Evolutionary conservation across 2,888 invertebrate genomes (phyloP).

Genomic region (Brachypalpus laphriformis): DNA sequence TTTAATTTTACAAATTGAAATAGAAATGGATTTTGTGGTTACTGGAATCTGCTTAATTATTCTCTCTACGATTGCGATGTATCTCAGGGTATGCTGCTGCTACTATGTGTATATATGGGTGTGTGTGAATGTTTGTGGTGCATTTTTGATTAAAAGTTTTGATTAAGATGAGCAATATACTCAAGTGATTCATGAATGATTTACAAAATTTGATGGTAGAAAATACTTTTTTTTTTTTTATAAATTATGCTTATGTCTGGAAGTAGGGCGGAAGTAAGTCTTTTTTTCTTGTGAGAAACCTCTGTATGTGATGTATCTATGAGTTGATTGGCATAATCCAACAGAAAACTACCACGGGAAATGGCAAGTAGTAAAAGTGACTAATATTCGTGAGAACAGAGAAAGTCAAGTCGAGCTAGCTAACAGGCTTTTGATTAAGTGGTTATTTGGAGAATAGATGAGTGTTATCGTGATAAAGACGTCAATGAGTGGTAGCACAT

Average conservation of each 20-base stretch:
- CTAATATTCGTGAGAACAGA: not conserved
- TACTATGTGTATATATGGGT: not conserved
- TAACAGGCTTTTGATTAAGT: not conserved
- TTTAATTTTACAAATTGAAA: slow-evolving; percentile 36
- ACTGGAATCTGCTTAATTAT: slow-evolving; percentile 40
- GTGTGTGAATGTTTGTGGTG: slow-evolving; percentile 2
- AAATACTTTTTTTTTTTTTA: not conserved
- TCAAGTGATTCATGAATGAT: slow-evolving; percentile 16
- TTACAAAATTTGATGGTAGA: not conserved
- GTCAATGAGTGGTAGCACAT: too few species aligned
- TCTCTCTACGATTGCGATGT: slow-evolving; percentile 9
- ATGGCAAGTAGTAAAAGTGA: not conserved
- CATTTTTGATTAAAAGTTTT: slow-evolving; percentile 37
- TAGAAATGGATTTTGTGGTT: slow-evolving; percentile 31
- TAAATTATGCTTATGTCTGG: not conserved
- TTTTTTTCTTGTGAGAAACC: not conserved
- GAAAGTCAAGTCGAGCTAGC: not conserved
- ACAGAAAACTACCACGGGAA: not conserved
- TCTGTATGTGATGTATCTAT: not conserved
- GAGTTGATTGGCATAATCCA: not conserved
- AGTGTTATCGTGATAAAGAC: not conserved
- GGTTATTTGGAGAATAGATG: not conserved
- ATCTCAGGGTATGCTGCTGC: too few species aligned
- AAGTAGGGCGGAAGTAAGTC: not conserved
- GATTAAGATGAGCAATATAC: slow-evolving; percentile 11